Percentiles rank a stretch among this genome's conserved stretches.
Evolutionary conservation across 2,113 vertebrate species (phyloP).

Genomic region (Pseudorhombus dupliciocellatus): DNA sequence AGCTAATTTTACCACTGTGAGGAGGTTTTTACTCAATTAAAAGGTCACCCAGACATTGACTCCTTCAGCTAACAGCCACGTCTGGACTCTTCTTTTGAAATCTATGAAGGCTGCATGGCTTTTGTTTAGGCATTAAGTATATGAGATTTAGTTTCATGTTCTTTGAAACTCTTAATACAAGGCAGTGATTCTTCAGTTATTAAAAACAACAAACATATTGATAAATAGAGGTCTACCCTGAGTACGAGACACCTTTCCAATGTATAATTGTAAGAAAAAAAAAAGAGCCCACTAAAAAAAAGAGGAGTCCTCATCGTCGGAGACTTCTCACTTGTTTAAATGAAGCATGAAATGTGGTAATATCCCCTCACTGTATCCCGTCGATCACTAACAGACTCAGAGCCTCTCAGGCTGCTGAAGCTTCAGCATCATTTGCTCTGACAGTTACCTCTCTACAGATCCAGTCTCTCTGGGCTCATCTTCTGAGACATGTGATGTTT

Average conservation of each 20-base stretch:
- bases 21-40: conserved; percentile 36
- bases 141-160: neutral
- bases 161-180: no score
- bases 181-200: neutral
- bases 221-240: neutral
- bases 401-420: neutral
- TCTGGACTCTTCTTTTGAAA: neutral
- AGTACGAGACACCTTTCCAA: neutral
- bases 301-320: neutral
- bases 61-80: neutral
- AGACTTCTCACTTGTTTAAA: neutral
- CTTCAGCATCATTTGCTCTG: neutral
- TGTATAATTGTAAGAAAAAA: neutral
- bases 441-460: neutral
- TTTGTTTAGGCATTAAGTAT: neutral
- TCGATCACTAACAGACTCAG: neutral
- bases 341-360: neutral
- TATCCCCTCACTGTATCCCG: neutral
- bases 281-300: neutral
- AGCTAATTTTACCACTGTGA: conserved; percentile 51
- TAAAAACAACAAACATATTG: neutral
- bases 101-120: neutral
- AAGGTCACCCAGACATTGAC: conserved; percentile 32
- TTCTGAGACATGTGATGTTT: neutral
- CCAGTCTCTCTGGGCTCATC: neutral